Evolutionary conservation across 2,888 invertebrate genomes (phyloP), one percentile per base, ranked within the genome.

Genomic region (Bugulina stolonifera): DNA sequence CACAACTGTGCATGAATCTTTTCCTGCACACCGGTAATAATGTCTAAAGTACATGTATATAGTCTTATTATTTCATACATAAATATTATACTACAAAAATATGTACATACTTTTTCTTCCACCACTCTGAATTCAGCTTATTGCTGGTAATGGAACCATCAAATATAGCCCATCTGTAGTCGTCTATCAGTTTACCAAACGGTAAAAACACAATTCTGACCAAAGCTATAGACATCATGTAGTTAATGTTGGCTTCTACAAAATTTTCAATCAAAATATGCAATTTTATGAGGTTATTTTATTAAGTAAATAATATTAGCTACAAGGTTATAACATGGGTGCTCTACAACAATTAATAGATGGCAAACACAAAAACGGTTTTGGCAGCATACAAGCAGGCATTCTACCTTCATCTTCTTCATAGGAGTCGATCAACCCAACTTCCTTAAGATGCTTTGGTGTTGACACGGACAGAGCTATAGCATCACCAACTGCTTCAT

Each of bases 51-150:
- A n/a, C n/a, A n/a, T n/a, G n/a, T n/a, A n/a, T n/a, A n/a, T n/a
- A n/a, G n/a, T n/a, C n/a, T n/a, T n/a, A n/a, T n/a, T n/a, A n/a
- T n/a, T n/a, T n/a, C n/a, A n/a, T n/a, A n/a, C n/a, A n/a, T n/a
- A n/a, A n/a, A n/a, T n/a, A n/a, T n/a, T n/a, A n/a, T n/a, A n/a
- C n/a, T n/a, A n/a, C n/a, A n/a, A n/a, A n/a, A n/a, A n/a, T 10
- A 43, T 10, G 52, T n/a, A 25, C 25, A 25, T 57, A 80, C 81
- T 80, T 76, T 27, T 81, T 0, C 92, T 92, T 88, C 90, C 93
- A 93, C 90, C 92, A 94, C 77, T 93, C 91, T 76, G 93, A 92
- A 81, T 93, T 94, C 82, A 92, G 91, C 77, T 91, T 89, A 69
- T 91, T 90, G 0, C 85, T n/a, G 35, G 70, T 70, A 3, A 90